Evolutionary conservation across 2,113 vertebrate genomes (phyloP).

Genomic region (Sinocyclocheilus anshuiensis): DNA sequence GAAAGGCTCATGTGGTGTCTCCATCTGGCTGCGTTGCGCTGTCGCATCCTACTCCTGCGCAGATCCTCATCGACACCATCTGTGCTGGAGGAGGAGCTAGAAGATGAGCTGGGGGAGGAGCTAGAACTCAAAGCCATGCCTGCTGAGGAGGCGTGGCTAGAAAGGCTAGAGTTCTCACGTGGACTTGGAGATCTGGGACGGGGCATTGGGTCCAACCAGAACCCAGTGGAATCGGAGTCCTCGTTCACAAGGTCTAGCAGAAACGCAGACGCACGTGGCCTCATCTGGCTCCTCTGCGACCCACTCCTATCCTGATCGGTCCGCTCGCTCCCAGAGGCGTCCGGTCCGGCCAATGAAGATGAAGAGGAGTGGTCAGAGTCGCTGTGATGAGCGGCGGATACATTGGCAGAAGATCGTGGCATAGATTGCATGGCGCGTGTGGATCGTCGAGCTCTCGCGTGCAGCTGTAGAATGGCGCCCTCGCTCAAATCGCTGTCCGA

Average conservation of each 20-base stretch:
- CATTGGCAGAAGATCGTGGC: conserved; percentile 9
- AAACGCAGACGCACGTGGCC: conserved; percentile 81
- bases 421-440: conserved; percentile 58
- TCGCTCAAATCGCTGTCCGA: conserved; percentile 94
- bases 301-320: conserved; percentile 47
- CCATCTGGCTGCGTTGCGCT: conserved; percentile 87
- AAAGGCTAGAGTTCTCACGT: conserved; percentile 82
- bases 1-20: conserved; percentile 76
- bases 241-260: conserved; percentile 87
- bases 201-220: conserved; percentile 87
- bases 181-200: conserved; percentile 91
- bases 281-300: conserved; percentile 52
- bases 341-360: conserved; percentile 70
- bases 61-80: conserved; percentile 87
- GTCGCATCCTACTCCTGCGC: conserved; percentile 80
- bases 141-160: conserved; percentile 66
- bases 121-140: conserved; percentile 44
- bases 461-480: conserved; percentile 94
- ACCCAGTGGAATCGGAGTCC: conserved; percentile 81
- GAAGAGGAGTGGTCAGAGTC: conserved; percentile 87
- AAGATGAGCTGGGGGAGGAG: conserved; percentile 86
- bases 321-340: conserved; percentile 62
- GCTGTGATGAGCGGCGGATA: conserved; percentile 62
- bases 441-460: conserved; percentile 84
- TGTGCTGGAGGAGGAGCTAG: conserved; percentile 86